These are phyloP conservation scores for Thymelicus acteon DNA, from an alignment of 2,888 invertebrate genomes.

Conservation along the genomic window DNA sequence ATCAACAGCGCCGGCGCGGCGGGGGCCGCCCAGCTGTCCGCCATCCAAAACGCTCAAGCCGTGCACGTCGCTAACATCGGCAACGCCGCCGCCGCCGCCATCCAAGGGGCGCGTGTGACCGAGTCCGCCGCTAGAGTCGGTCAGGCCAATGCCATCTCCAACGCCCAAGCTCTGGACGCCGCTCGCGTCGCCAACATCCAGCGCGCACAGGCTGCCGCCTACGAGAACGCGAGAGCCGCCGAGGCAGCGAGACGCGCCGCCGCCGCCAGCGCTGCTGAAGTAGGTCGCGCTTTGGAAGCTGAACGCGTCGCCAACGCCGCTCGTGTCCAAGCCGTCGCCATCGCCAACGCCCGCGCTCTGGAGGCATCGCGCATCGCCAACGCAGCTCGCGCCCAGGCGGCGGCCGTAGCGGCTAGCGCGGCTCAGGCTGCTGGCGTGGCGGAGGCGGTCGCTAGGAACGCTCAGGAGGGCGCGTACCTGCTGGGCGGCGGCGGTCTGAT, in stretches of 20 bases:
- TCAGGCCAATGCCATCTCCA: conserved; percentile 72
- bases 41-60: conserved; percentile 78
- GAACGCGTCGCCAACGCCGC: conserved; percentile 74
- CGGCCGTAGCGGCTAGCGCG: conserved; percentile 65
- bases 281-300: conserved; percentile 64
- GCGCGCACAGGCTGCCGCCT: conserved; percentile 77
- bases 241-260: conserved; percentile 75
- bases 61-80: conserved; percentile 74
- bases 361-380: conserved; percentile 78
- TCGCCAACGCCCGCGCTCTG: conserved; percentile 73
- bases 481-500: conserved; percentile 57
- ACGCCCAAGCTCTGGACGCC: conserved; percentile 75
- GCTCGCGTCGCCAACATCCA: conserved; percentile 74
- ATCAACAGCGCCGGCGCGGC: conserved; percentile 74
- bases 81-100: conserved; percentile 75
- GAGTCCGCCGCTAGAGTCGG: conserved; percentile 75
- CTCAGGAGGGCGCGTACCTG: conserved; percentile 65
- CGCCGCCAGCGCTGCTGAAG: conserved; percentile 60
- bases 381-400: conserved; percentile 64
- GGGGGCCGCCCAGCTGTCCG: conserved; percentile 76
- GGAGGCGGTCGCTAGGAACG: conserved; percentile 67
- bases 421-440: conserved; percentile 72
- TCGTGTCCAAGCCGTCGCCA: conserved; percentile 73
- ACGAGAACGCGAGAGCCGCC: conserved; percentile 72
- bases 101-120: conserved; percentile 73